Conservation (phyloP, 2,888 invertebrate species). For the Fissipunctia ypsillon region DNA sequence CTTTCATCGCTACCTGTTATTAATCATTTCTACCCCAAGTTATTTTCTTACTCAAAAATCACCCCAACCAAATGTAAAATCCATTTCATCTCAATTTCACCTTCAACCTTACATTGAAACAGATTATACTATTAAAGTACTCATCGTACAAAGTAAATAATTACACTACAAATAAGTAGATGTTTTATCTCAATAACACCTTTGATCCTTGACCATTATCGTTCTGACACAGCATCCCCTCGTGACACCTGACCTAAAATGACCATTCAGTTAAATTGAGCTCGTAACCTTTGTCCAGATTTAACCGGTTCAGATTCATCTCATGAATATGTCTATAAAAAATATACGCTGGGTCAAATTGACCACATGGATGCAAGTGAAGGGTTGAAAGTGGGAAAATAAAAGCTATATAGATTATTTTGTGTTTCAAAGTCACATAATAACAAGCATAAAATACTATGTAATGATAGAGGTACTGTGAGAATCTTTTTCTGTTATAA, state of each 20-base stretch:
- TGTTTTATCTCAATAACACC: conserved; percentile 44
- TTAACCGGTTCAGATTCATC: conserved; percentile 62
- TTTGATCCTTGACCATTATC: conserved; percentile 32
- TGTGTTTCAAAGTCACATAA: background rate
- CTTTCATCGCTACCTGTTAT: conserved; percentile 35
- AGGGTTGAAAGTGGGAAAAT: background rate
- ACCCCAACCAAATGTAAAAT: conserved; percentile 12
- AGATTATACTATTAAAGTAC: background rate
- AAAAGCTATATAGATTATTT: background rate
- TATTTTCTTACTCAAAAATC: conserved; percentile 5
- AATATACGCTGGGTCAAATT: conserved; percentile 23
- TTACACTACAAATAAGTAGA: background rate
- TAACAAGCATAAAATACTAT: background rate
- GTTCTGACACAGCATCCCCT: conserved; percentile 56
- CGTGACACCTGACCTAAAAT: conserved; percentile 32
- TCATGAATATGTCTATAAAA: conserved; percentile 43
- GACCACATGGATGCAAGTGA: background rate
- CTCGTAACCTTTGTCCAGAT: conserved; percentile 46
- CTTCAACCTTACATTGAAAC: conserved; percentile 34
- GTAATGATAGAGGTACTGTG: no score
- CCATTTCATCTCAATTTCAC: conserved; percentile 45
- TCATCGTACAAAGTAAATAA: background rate
- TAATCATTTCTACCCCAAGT: conserved; percentile 22
- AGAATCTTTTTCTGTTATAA: no score
- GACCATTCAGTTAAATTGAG: conserved; percentile 34